phyloP scores from a whole-genome alignment of 2,888 invertebrate species.

The Mongoloraphidia duomilia region DNA sequence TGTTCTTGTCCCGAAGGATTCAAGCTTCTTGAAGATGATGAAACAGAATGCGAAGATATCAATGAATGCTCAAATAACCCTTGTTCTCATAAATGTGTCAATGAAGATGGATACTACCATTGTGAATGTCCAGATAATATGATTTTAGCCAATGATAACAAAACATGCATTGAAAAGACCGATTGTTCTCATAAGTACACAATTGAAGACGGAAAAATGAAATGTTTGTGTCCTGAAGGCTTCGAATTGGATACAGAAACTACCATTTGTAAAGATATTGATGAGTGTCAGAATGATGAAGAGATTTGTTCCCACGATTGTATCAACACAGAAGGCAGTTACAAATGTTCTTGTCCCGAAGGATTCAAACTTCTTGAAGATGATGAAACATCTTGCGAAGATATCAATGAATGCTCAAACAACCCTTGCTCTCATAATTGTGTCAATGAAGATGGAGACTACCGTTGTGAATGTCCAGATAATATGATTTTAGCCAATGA shows the following conservation, averaged over 20 bases:
- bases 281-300: conserved; percentile 13
- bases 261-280: conserved; percentile 15
- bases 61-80: conserved; percentile 32
- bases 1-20: conserved; percentile 41
- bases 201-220: conserved; percentile 19
- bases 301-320: conserved; percentile 30
- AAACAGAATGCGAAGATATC: conserved; percentile 31
- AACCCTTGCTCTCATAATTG: conserved; percentile 32
- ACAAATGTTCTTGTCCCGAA: conserved; percentile 25
- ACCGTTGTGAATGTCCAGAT: conserved; percentile 39
- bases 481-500: conserved; percentile 33
- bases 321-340: conserved; percentile 34
- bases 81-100: conserved; percentile 41
- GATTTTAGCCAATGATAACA: conserved; percentile 27
- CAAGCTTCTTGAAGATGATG: conserved; percentile 20
- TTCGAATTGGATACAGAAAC: conserved; percentile 19
- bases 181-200: conserved; percentile 25
- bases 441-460: conserved; percentile 37
- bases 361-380: conserved; percentile 14
- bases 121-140: conserved; percentile 42
- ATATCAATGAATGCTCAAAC: conserved; percentile 32
- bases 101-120: conserved; percentile 41
- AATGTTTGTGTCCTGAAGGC: conserved; percentile 28
- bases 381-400: conserved; percentile 24
- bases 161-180: conserved; percentile 26